Evolutionary conservation across 2,888 invertebrate genomes (phyloP), one percentile per base, ranked within the genome.

Genomic region (Smittia sp.): DNA sequence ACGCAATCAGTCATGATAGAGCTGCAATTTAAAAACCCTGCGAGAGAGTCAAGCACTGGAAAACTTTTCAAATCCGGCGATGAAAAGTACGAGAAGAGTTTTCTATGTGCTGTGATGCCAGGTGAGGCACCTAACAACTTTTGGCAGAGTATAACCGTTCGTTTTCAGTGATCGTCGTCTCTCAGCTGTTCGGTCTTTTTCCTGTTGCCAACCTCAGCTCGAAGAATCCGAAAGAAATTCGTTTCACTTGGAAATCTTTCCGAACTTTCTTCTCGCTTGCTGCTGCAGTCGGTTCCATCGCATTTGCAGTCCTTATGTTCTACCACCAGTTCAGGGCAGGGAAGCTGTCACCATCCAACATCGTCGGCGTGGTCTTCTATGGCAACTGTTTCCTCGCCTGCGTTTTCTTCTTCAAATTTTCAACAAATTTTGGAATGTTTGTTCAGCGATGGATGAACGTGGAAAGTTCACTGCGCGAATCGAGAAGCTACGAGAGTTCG

Each of bases 161-260:
- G n/a, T 67, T 39, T 38, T n/a, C 68, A 68, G 68, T 46, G 4
- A 25, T 68, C 4, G 24, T 38, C 1, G 68, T 46, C 15, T 41
- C 22, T 7, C 41, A 68, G 46, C 15, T 41, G 24, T 68, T 68
- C 46, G 68, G 68, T 15, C 32, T 68, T 2, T 68, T 68, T 52
- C 68, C 68, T 18, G 25, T 68, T 13, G n/a, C n/a, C 2, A 18
- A 25, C 46, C 15, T 68, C 20, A 25, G n/a, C 6, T 24, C 68
- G n/a, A 46, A 41, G 2, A 32, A 68, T 20, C 46, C 46, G n/a
- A 24, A 15, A 1, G 67, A 67, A 0, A 41, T 67, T 22, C 13
- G 20, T 24, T 68, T 68, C 46, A 0, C 24, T 15, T 68, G 68
- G 68, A 46, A 24, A 24, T 22, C 15, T 25, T n/a, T 46, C 15